Conservation (phyloP, 2,797 vertebrate genomes). For the Pseudomugil tenellus region DNA sequence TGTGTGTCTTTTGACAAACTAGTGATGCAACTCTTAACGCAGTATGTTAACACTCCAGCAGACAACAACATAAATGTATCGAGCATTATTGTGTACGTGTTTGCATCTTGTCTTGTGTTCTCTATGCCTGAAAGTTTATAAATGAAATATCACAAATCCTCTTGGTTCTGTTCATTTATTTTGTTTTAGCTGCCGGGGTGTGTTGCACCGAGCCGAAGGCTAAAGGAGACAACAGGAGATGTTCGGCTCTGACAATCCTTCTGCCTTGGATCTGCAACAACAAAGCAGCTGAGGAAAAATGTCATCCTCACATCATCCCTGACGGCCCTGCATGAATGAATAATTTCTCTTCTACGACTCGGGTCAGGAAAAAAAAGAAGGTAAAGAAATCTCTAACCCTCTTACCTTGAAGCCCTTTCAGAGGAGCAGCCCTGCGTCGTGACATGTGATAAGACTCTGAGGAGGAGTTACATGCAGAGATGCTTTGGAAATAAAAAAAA, state of each 20-base stretch:
- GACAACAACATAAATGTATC: constrained; percentile 13
- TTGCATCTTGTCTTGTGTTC: constrained; percentile 40
- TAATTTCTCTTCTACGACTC: constrained; percentile 70
- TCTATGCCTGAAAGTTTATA: constrained; percentile 46
- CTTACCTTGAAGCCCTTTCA: constrained; percentile 57
- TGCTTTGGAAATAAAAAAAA: constrained; percentile 64
- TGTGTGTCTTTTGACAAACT: background rate
- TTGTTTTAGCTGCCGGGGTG: constrained; percentile 48
- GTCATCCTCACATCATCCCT: constrained; percentile 69
- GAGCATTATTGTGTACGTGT: constrained; percentile 25
- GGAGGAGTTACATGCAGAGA: constrained; percentile 56
- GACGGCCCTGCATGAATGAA: constrained; percentile 56
- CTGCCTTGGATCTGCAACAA: constrained; percentile 63
- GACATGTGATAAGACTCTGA: constrained; percentile 65
- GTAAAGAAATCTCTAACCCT: constrained; percentile 39
- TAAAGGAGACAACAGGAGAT: constrained; percentile 57
- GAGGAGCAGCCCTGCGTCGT: constrained; percentile 56
- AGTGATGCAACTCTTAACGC: constrained; percentile 1
- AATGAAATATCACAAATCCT: constrained; percentile 45
- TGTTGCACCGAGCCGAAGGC: constrained; percentile 43
- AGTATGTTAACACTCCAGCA: constrained; percentile 11
- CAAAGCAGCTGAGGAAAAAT: constrained; percentile 72
- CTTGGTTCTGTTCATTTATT: constrained; percentile 47
- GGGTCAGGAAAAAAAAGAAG: constrained; percentile 37
- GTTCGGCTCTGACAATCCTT: constrained; percentile 61